Conservation (phyloP, 2,888 invertebrate species). For the Campopleginae sp. region DNA sequence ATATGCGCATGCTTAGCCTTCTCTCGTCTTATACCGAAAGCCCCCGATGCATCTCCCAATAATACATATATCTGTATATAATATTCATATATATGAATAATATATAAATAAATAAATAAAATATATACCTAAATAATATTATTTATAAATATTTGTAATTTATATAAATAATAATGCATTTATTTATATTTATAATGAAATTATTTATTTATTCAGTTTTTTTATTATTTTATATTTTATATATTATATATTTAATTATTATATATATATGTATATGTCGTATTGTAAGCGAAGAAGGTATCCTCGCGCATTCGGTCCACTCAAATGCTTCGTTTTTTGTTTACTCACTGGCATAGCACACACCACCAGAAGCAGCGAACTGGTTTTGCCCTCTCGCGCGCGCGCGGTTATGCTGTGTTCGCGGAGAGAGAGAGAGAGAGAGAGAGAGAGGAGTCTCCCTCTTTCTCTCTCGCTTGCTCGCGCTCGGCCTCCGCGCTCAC, state of each 20-base stretch:
- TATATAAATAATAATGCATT: no score
- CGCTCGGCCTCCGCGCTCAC: background rate
- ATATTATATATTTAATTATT: no score
- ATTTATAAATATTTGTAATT: no score
- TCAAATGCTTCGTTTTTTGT: slow-evolving; percentile 81
- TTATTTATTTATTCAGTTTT: no score
- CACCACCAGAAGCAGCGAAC: slow-evolving; percentile 77
- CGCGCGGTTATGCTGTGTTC: slow-evolving; percentile 76
- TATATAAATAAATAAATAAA: no score
- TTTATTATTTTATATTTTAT: no score
- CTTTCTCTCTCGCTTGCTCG: slow-evolving; percentile 68
- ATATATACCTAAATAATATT: no score
- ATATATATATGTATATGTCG: slow-evolving; percentile 25
- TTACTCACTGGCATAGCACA: slow-evolving; percentile 79
- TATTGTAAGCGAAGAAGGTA: slow-evolving; percentile 62
- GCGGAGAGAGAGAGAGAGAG: slow-evolving; percentile 35
- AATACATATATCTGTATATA: slow-evolving; percentile 9
- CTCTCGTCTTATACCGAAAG: slow-evolving; percentile 34
- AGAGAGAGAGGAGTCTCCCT: slow-evolving; percentile 57
- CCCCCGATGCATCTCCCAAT: slow-evolving; percentile 43
- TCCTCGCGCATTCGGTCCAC: slow-evolving; percentile 68
- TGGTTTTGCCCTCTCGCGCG: slow-evolving; percentile 78
- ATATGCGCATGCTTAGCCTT: slow-evolving; percentile 33
- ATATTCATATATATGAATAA: slow-evolving; percentile 21
- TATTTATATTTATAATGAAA: no score